A percentile compares a stretch with the other conserved stretches of the same genome.
These are phyloP conservation scores for Ameiurus melas DNA, from an alignment of 2,113 vertebrate genomes.

Conservation along the genomic window DNA sequence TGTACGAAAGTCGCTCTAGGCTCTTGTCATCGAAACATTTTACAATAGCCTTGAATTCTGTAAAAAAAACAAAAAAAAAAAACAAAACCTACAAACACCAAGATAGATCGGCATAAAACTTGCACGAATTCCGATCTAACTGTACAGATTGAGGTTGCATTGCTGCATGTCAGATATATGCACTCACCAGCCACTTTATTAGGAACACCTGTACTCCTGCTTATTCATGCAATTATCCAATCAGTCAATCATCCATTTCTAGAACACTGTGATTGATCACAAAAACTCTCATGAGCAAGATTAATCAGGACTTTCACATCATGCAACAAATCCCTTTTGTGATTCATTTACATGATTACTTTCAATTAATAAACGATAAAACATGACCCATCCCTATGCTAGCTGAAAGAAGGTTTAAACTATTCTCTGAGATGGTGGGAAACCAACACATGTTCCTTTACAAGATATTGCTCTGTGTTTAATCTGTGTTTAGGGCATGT, in stretches of 20 bases:
- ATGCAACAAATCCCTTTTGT: background rate
- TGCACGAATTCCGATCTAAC: background rate
- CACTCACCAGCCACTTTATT: background rate
- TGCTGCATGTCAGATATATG: background rate
- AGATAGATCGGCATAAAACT: background rate
- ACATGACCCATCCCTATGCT: background rate
- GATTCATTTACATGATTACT: background rate
- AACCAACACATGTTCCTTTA: background rate
- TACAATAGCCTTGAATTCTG: background rate
- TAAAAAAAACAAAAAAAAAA: background rate
- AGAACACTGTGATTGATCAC: background rate
- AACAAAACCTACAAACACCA: background rate
- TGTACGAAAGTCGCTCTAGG: background rate
- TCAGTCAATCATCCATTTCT: background rate
- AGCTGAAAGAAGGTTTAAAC: background rate
- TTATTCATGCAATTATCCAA: background rate
- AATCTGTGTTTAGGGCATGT: slow-evolving; percentile 8
- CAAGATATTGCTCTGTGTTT: background rate
- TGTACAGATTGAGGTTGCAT: background rate
- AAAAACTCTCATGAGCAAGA: background rate
- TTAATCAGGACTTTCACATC: background rate
- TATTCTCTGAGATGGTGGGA: background rate
- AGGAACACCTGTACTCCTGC: background rate
- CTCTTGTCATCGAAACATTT: background rate
- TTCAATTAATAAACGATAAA: background rate